Base-by-base conservation (phyloP, 2,113 vertebrate genomes). In the Zosterops hypoxanthus region DNA sequence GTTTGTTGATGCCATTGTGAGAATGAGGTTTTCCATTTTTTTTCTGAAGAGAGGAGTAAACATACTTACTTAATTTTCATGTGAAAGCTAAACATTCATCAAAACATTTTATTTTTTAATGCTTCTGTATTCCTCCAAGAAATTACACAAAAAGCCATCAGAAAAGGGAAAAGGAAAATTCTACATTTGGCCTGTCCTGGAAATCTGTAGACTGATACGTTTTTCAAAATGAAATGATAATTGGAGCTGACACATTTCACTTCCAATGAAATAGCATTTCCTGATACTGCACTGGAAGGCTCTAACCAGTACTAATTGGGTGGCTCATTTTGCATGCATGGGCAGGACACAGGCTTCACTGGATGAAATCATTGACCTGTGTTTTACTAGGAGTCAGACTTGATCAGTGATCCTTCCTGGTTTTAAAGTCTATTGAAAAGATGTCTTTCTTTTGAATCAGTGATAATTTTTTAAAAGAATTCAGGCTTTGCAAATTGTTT, bases 191-290 rank as follows among this genome's bases (percentile, higher is more conserved):
- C 53, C 39, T 95, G 49, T 65, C 53, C 63, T 91, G 46, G 11
- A 80, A 95, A 57, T 87, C 25, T 22, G 8, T 49, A 72, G 77
- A n/a, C 57, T 89, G 56, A 52, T 88, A 39, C 29, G 70, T 81
- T 90, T 70, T 78, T 80, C n/a, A 10, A 75, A 82, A 75, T 14
- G 18, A 72, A 89, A 91, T 42, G 57, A n/a, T 84, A 72, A 91
- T 95, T 64, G 76, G 34, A 94, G 39, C 86, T 85, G 96, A 94
- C 91, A 91, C 91, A 85, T 91, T 97, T 96, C 92, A 89, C 65
- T 96, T 95, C 89, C 86, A 92, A 94, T 95, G 88, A 95, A 92
- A 78, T 16, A 59, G 61, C 28, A 53, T 78, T 82, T 95, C 70
- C 73, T 92, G 61, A 92, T 92, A 23, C 42, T 65, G 77, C 44